Conservation (phyloP, 2,888 invertebrate species). For the Synanthedon vespiformis region DNA sequence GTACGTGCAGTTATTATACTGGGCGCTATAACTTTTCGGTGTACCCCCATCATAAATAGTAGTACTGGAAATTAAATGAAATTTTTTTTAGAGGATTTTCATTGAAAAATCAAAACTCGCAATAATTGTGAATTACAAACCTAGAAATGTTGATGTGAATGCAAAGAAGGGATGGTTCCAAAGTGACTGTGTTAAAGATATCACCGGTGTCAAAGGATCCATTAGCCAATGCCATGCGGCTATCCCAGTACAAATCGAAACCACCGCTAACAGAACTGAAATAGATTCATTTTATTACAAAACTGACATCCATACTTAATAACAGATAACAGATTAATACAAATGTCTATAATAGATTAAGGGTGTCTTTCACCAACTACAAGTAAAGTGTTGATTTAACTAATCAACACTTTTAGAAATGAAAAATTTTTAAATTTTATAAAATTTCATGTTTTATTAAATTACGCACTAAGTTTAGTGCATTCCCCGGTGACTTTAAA, state of each 20-base stretch:
- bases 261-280: conserved; percentile 86
- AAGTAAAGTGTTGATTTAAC: no score
- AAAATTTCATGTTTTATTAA: no score
- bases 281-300: conserved; percentile 8
- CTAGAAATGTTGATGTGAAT: conserved; percentile 83
- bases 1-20: conserved; percentile 95
- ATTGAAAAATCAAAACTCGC: no score
- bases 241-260: conserved; percentile 90
- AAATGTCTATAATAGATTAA: no score
- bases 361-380: no score
- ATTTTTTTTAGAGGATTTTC: background rate
- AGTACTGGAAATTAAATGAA: conserved; percentile 69
- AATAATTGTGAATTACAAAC: no score
- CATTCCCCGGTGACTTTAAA: no score
- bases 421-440: no score
- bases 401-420: no score
- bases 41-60: conserved; percentile 92
- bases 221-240: conserved; percentile 97
- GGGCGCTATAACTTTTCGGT: conserved; percentile 95
- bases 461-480: no score
- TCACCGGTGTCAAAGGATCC: conserved; percentile 92
- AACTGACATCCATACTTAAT: conserved; percentile 10
- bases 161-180: conserved; percentile 96
- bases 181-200: conserved; percentile 90
- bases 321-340: no score